phyloP scores from a whole-genome alignment of 2,888 invertebrate species.

The Hedychridium roseum region DNA sequence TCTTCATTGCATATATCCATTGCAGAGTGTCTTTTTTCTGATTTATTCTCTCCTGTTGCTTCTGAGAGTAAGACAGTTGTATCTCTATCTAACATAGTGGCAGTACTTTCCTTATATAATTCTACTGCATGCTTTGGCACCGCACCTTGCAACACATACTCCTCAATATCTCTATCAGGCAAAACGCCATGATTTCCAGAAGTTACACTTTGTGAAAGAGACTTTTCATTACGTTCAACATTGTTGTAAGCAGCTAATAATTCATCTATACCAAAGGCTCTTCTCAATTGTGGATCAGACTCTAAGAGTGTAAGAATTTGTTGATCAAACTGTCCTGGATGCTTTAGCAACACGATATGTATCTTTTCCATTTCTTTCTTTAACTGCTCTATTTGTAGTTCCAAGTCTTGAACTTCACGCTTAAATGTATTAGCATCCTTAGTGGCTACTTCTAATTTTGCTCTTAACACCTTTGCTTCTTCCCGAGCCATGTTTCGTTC shows the following conservation, averaged over 20 bases:
- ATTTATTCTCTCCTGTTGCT: conserved; percentile 35
- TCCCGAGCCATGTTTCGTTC: conserved; percentile 94
- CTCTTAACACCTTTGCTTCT: conserved; percentile 83
- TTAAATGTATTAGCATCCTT: conserved; percentile 80
- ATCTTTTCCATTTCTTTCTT: conserved; percentile 85
- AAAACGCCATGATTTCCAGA: conserved; percentile 29
- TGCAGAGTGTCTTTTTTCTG: conserved; percentile 46
- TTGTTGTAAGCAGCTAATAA: conserved; percentile 52
- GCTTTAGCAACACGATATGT: conserved; percentile 72
- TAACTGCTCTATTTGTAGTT: conserved; percentile 78
- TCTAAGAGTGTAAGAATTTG: conserved; percentile 58
- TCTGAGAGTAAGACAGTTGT: conserved; percentile 47
- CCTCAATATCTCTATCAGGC: conserved; percentile 65
- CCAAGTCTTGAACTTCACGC: conserved; percentile 81
- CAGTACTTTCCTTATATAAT: conserved; percentile 61
- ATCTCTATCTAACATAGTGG: conserved; percentile 54
- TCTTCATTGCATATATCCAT: conserved; percentile 70
- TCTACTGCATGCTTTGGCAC: conserved; percentile 70
- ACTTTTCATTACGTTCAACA: conserved; percentile 40
- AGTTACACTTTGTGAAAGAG: conserved; percentile 24
- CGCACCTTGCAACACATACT: conserved; percentile 72
- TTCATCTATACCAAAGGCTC: conserved; percentile 51
- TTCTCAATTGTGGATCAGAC: conserved; percentile 54
- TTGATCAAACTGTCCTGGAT: conserved; percentile 74
- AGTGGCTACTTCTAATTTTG: conserved; percentile 79